Conservation (phyloP, 2,888 invertebrate genomes). For the Julus scanicus region DNA sequence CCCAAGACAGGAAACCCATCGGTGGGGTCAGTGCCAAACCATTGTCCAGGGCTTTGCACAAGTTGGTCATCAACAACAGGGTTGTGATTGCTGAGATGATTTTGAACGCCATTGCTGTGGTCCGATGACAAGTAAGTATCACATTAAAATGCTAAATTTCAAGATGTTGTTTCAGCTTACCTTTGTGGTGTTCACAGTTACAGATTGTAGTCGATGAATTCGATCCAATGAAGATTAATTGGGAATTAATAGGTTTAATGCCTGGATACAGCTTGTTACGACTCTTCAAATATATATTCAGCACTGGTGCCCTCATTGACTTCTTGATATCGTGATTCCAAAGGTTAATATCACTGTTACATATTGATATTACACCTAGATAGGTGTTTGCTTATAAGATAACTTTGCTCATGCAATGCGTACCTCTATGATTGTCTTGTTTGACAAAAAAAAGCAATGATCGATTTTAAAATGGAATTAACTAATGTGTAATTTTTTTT, state of each 20-base stretch:
- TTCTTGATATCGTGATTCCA: neutral
- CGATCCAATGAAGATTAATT: neutral
- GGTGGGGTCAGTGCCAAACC: slow-evolving; percentile 85
- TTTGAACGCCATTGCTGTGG: neutral
- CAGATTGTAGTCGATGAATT: neutral
- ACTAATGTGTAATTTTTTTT: neutral
- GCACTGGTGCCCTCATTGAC: neutral
- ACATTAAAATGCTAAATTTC: neutral
- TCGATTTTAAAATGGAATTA: neutral
- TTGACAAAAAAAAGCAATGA: neutral
- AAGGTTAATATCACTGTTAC: neutral
- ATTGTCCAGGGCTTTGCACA: slow-evolving; percentile 76
- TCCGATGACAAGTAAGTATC: neutral
- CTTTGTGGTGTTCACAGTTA: neutral
- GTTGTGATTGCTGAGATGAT: neutral
- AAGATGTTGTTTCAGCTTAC: neutral
- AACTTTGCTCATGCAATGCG: neutral
- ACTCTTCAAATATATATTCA: slow-evolving; percentile 32
- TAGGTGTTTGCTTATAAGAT: neutral
- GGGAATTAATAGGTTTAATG: neutral
- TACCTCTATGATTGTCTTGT: neutral
- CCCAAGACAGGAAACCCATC: slow-evolving; percentile 88
- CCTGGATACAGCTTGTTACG: neutral
- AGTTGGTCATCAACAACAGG: neutral
- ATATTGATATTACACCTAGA: neutral